Base-by-base conservation (phyloP, 2,888 invertebrate genomes). In the Stenoptilia bipunctidactyla region DNA sequence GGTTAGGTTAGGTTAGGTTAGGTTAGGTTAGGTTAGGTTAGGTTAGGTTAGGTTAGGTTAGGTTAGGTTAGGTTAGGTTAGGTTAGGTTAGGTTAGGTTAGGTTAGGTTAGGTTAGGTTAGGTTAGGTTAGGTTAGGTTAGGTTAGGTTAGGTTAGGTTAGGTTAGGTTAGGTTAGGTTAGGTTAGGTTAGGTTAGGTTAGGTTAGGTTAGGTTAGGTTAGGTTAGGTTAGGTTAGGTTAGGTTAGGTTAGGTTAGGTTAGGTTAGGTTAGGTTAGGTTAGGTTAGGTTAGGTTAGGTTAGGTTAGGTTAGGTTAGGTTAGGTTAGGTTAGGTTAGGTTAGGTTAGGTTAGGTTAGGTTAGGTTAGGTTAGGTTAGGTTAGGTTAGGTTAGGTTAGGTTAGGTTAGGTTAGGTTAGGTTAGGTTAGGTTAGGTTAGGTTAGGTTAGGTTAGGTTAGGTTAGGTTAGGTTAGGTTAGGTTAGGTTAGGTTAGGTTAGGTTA, bases 331-430 rank as follows among this genome's bases (percentile, higher is more conserved):
- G 12, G 34, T 34, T 34, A 34, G 34, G 12, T 13, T 34, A 34
- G 34, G 13, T 34, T 34, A 34, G 34, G 13, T 13, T 13, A 34
- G 12, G 20, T 20, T 20, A 20, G 20, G 20, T 20, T 20, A 20
- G 20, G 20, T 20, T 20, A 15, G 15, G 36, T 35, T 35, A 14
- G 36, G 36, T 35, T 14, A 35, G 36, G 36, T 15, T 35, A 15
- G 15, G 36, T 35, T 35, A 35, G 36, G 36, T 35, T 15, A 35
- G 15, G 36, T 35, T 14, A 15, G 15, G 15, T 35, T 35, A 35
- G 30, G 30, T 30, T 30, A 34, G 34, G 34, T 13, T 34, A 34
- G 34, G 34, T 13, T 34, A 34, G 34, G 34, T 13, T 12, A 34
- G 34, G 34, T 12, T 13, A 13, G 13, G 13, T 12, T 12, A 13